Evolutionary conservation across 2,797 vertebrate species (phyloP).

Genomic region (Salmo trutta): DNA sequence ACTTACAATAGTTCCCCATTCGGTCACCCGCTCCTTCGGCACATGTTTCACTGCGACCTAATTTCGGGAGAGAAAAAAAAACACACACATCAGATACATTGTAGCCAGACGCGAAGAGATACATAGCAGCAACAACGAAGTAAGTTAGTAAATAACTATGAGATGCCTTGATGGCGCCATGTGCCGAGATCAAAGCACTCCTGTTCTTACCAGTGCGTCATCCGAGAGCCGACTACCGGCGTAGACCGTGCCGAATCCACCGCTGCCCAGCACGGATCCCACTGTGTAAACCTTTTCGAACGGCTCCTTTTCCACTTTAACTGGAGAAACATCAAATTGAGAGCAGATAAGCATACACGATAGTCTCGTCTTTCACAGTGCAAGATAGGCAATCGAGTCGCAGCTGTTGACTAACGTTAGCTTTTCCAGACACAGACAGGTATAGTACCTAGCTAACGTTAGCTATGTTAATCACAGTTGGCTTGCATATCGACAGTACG

Average conservation of each 20-base stretch:
- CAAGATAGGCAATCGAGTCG: not conserved
- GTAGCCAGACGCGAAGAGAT: not conserved
- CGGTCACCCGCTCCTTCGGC: slow-evolving; percentile 89
- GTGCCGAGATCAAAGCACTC: not conserved
- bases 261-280: slow-evolving; percentile 92
- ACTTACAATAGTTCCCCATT: slow-evolving; percentile 93
- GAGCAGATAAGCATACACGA: not conserved
- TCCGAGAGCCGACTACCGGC: slow-evolving; percentile 89
- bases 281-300: slow-evolving; percentile 95
- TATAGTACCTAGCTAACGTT: not conserved
- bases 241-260: slow-evolving; percentile 94
- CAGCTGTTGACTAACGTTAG: not conserved
- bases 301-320: slow-evolving; percentile 88
- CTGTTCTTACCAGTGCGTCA: slow-evolving; percentile 86
- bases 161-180: not conserved
- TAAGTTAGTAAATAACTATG: too few relatives aligned
- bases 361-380: too few relatives aligned
- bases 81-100: not conserved
- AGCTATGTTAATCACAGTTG: not conserved
- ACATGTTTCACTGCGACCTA: slow-evolving; percentile 95
- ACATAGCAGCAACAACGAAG: not conserved
- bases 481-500: not conserved
- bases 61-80: not conserved
- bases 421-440: not conserved
- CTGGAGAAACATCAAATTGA: slow-evolving; percentile 62